Evolutionary conservation across 2,888 invertebrate species (phyloP).

Genomic region (Achlya flavicornis): DNA sequence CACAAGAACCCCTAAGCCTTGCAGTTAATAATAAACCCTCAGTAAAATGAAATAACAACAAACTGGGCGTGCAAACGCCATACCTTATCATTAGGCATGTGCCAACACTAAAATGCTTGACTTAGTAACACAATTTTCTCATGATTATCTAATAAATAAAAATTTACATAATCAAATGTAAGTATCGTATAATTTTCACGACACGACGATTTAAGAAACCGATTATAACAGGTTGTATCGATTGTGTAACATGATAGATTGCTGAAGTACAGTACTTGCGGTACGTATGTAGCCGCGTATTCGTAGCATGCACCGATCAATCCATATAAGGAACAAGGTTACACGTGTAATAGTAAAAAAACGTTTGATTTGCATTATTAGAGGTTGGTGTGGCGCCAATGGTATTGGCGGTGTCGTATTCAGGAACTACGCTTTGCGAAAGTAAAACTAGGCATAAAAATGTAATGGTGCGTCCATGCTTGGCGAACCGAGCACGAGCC

Average conservation of each 20-base stretch:
- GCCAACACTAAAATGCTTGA: not conserved
- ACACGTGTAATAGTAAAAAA: slow-evolving; percentile 63
- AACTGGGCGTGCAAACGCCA: too few relatives aligned
- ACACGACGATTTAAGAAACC: slow-evolving; percentile 12
- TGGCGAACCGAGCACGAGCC: too few relatives aligned
- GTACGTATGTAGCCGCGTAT: slow-evolving; percentile 24
- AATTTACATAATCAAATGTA: slow-evolving; percentile 3
- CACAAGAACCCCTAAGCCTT: too few relatives aligned
- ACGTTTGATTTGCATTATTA: slow-evolving; percentile 50
- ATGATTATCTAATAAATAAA: not conserved
- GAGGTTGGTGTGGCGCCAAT: slow-evolving; percentile 37
- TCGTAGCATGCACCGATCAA: slow-evolving; percentile 31
- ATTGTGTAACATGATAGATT: slow-evolving; percentile 38
- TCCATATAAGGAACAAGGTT: slow-evolving; percentile 65
- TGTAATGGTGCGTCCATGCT: too few relatives aligned
- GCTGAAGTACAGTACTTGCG: slow-evolving; percentile 15
- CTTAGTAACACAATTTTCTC: not conserved
- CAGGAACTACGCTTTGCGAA: slow-evolving; percentile 4
- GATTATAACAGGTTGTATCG: slow-evolving; percentile 33
- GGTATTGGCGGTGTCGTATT: slow-evolving; percentile 18
- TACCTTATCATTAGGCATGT: not conserved
- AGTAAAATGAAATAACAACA: too few relatives aligned
- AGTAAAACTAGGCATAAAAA: too few relatives aligned
- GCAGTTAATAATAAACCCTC: too few relatives aligned
- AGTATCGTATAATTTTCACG: not conserved